These are phyloP conservation scores for Pomacea maculata DNA, from an alignment of 1,140 invertebrate species.

Conservation along the genomic window DNA sequence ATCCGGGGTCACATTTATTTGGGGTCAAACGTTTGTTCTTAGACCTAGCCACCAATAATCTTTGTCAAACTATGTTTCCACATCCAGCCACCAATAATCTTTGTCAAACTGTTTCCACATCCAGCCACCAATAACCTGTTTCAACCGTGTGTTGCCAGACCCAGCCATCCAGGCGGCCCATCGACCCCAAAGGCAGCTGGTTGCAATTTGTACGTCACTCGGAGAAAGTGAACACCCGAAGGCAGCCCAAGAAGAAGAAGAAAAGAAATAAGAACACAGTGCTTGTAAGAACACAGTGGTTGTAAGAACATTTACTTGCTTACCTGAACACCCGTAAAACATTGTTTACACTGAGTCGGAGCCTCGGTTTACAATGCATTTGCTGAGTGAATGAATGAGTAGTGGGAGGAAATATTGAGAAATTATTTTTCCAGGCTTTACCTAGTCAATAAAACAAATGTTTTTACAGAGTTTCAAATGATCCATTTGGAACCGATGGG, in stretches of 20 bases:
- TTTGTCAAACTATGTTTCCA: not conserved
- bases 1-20: not conserved
- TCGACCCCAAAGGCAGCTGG: constrained; percentile 46
- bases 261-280: constrained; percentile 21
- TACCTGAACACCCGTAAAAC: not conserved
- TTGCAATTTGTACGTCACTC: constrained; percentile 37
- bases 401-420: too few species aligned
- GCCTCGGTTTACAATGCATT: too few species aligned
- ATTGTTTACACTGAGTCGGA: not conserved
- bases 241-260: constrained; percentile 20
- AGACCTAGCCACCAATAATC: not conserved
- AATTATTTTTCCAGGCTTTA: not conserved
- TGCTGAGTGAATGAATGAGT: too few species aligned
- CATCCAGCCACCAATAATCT: not conserved
- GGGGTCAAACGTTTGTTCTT: not conserved
- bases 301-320: not conserved
- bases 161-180: constrained; percentile 12
- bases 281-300: constrained; percentile 23
- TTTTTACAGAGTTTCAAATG: too few species aligned
- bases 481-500: too few species aligned
- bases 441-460: not conserved
- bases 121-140: not conserved
- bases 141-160: constrained; percentile 26
- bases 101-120: not conserved
- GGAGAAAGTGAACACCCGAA: constrained; percentile 23